These are phyloP conservation scores for Neoscelio sp. DNA, from an alignment of 2,888 invertebrate genomes.

Conservation along the genomic window DNA sequence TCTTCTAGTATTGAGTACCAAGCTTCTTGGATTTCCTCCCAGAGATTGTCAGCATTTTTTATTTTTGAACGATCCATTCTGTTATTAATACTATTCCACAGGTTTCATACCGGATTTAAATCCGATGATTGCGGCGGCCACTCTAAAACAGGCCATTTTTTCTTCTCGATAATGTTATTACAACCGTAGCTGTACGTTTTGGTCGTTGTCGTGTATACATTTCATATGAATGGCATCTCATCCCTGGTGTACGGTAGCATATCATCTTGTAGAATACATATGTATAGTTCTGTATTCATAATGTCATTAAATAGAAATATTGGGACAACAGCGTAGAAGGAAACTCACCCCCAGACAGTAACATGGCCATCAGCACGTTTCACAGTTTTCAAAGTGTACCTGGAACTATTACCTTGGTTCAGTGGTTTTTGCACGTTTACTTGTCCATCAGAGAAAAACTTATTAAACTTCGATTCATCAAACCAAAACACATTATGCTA, in stretches of 20 bases:
- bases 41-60: too few relatives aligned
- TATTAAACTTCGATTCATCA: background rate
- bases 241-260: constrained; percentile 33
- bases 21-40: too few relatives aligned
- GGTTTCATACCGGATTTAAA: constrained; percentile 31
- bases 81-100: too few relatives aligned
- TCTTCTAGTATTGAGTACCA: too few relatives aligned
- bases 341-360: constrained; percentile 15
- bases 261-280: constrained; percentile 17
- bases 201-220: constrained; percentile 42
- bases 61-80: too few relatives aligned
- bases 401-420: constrained; percentile 14
- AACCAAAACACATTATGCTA: background rate
- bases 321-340: constrained; percentile 5
- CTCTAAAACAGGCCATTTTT: constrained; percentile 6
- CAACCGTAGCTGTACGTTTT: constrained; percentile 24
- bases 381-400: constrained; percentile 13
- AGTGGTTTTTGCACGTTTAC: too few relatives aligned
- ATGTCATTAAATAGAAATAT: constrained; percentile 16
- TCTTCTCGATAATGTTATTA: constrained; percentile 25
- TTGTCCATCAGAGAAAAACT: too few relatives aligned
- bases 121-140: constrained; percentile 27
- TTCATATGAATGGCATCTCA: constrained; percentile 34
- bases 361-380: constrained; percentile 9
- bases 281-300: constrained; percentile 22